Evolutionary conservation across 2,888 invertebrate species (phyloP).

Genomic region (Eupelmus urozonus): DNA sequence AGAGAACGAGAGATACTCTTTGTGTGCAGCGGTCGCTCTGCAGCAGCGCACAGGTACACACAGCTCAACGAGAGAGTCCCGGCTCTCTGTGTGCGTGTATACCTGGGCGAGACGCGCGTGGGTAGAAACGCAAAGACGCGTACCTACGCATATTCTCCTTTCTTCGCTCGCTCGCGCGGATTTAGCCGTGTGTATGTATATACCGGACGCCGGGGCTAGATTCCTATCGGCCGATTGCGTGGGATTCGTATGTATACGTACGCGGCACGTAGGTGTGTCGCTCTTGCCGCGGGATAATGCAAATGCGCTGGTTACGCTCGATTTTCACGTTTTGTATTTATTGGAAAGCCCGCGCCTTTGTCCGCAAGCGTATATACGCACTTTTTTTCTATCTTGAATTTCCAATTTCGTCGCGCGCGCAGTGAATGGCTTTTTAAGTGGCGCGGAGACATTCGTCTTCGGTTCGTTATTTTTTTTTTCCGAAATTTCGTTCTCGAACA

Average conservation of each 20-base stretch:
- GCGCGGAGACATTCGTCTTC: too few relatives aligned
- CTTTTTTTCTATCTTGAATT: conserved; percentile 15
- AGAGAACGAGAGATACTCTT: too few relatives aligned
- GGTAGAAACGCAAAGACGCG: conserved; percentile 24
- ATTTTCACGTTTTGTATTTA: conserved; percentile 18
- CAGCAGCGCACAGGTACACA: too few relatives aligned
- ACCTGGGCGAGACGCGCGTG: not conserved
- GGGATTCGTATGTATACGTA: conserved; percentile 34
- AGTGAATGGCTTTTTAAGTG: not conserved
- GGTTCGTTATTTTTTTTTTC: too few relatives aligned
- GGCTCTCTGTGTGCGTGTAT: too few relatives aligned
- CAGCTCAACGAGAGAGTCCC: too few relatives aligned
- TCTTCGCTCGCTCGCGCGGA: conserved; percentile 13
- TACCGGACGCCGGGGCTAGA: conserved; percentile 31
- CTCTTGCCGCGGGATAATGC: not conserved
- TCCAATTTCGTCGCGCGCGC: not conserved
- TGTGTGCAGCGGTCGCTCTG: too few relatives aligned
- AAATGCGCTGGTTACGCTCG: not conserved
- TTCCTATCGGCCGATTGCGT: conserved; percentile 39
- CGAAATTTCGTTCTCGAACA: too few relatives aligned
- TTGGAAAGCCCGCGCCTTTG: conserved; percentile 33
- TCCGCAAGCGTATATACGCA: not conserved
- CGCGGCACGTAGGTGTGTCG: too few relatives aligned
- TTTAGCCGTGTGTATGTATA: not conserved
- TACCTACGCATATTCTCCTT: conserved; percentile 31